Percentiles rank a stretch among this genome's conserved stretches.
These are phyloP conservation scores for Amphipoea oculea DNA, from an alignment of 2,888 invertebrate genomes.

Conservation along the genomic window DNA sequence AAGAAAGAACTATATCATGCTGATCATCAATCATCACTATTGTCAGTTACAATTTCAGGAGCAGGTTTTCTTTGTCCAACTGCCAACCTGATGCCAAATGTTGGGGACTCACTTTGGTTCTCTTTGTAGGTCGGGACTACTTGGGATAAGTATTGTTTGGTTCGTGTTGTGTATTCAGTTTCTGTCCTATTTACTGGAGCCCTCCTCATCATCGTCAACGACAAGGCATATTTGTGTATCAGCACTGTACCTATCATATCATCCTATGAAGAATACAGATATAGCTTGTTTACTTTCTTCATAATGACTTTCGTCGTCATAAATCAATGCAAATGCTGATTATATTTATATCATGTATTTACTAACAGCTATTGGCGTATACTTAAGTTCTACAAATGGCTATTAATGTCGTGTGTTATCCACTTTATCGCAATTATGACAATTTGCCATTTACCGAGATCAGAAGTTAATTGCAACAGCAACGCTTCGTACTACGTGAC, in stretches of 20 bases:
- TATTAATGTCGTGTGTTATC: conserved; percentile 33
- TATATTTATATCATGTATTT: background rate
- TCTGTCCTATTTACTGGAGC: background rate
- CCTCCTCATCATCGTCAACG: background rate
- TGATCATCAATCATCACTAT: conserved; percentile 2
- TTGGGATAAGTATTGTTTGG: background rate
- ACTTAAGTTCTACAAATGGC: conserved; percentile 7
- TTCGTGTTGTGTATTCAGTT: background rate
- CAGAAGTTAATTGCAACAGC: conserved; percentile 45
- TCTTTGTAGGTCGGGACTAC: background rate
- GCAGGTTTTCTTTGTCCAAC: conserved; percentile 2
- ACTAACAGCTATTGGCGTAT: conserved; percentile 4
- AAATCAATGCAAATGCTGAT: conserved; percentile 16
- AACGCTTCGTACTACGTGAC: conserved; percentile 11
- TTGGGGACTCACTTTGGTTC: background rate
- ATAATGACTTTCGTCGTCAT: conserved; percentile 5
- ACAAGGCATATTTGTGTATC: background rate
- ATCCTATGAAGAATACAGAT: background rate
- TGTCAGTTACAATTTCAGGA: background rate
- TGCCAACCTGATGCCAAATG: background rate
- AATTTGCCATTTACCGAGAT: conserved; percentile 53
- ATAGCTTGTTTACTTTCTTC: conserved; percentile 4
- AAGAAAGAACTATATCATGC: background rate
- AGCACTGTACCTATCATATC: background rate
- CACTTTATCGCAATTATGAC: conserved; percentile 48